Percentiles rank a stretch among this genome's conserved stretches.
These are phyloP conservation scores for Lophius piscatorius DNA, from an alignment of 2,113 vertebrate genomes.

Conservation along the genomic window DNA sequence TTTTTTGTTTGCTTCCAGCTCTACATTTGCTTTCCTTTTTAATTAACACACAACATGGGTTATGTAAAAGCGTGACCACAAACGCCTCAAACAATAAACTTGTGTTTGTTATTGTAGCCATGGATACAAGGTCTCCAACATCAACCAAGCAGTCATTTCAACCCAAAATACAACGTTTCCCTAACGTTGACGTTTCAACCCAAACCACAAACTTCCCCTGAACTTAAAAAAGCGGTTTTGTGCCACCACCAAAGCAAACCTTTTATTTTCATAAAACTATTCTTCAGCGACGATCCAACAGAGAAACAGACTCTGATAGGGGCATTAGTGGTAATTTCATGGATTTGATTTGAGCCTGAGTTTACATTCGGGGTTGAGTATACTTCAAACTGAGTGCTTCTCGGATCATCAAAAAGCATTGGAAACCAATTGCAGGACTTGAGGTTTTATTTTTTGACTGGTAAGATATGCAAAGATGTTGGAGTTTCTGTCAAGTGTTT, in stretches of 20 bases:
- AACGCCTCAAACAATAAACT: neutral
- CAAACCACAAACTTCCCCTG: neutral
- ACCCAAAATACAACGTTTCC: neutral
- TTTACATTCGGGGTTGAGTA: neutral
- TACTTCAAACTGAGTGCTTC: no score
- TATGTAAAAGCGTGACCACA: no score
- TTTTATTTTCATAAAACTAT: neutral
- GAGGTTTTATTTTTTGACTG: no score
- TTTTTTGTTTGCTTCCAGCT: no score
- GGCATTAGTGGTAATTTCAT: neutral
- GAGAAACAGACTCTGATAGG: neutral
- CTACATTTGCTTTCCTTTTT: no score
- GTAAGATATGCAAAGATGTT: no score
- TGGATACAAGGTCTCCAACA: slow-evolving; percentile 1
- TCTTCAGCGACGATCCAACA: neutral
- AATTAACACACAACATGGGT: no score
- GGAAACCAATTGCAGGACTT: no score
- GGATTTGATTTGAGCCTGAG: neutral
- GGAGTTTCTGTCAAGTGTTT: no score
- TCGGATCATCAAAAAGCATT: neutral
- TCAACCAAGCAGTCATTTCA: neutral
- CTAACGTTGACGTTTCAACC: neutral
- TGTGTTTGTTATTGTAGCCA: neutral
- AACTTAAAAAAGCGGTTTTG: neutral
- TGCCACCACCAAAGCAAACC: neutral